These are phyloP conservation scores for Drosophila mayaguana DNA, from an alignment of 2,888 invertebrate species.

Conservation along the genomic window DNA sequence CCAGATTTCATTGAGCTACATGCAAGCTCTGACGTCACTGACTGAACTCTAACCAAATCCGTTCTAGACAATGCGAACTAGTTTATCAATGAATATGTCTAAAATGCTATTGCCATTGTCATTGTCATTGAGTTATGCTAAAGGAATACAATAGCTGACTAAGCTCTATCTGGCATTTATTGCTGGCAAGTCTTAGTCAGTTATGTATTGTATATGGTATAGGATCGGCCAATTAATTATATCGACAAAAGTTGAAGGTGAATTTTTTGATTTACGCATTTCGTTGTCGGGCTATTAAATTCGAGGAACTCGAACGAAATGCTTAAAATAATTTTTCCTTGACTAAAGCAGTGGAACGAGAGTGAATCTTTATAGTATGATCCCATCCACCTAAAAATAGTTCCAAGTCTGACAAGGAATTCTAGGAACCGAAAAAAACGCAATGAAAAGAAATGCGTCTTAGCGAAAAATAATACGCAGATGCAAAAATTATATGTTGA, in stretches of 20 bases:
- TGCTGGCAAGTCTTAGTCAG: conserved; percentile 5
- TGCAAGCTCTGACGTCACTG: conserved; percentile 21
- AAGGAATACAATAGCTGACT: conserved; percentile 4
- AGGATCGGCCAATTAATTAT: conserved; percentile 1
- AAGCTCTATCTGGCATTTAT: neutral
- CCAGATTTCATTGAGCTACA: conserved; percentile 17
- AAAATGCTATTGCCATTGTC: neutral
- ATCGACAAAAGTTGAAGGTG: conserved; percentile 16
- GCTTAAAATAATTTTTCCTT: conserved; percentile 1
- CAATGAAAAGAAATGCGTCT: neutral
- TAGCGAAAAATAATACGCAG: neutral
- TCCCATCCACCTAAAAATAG: conserved; percentile 25
- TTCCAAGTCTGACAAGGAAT: conserved; percentile 20
- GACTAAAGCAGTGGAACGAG: conserved; percentile 9
- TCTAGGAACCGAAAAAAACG: conserved; percentile 7
- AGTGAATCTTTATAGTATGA: conserved; percentile 3
- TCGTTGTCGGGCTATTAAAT: conserved; percentile 12
- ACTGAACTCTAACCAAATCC: conserved; percentile 7
- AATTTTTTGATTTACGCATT: conserved; percentile 29
- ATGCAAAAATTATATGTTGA: neutral
- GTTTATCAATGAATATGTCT: neutral
- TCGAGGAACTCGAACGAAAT: conserved; percentile 28
- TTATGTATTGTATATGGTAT: neutral
- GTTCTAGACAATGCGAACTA: conserved; percentile 13
- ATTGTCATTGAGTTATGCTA: neutral